Evolutionary conservation across 2,797 vertebrate genomes (phyloP).

Genomic region (Paramormyrops hopkinsi): DNA sequence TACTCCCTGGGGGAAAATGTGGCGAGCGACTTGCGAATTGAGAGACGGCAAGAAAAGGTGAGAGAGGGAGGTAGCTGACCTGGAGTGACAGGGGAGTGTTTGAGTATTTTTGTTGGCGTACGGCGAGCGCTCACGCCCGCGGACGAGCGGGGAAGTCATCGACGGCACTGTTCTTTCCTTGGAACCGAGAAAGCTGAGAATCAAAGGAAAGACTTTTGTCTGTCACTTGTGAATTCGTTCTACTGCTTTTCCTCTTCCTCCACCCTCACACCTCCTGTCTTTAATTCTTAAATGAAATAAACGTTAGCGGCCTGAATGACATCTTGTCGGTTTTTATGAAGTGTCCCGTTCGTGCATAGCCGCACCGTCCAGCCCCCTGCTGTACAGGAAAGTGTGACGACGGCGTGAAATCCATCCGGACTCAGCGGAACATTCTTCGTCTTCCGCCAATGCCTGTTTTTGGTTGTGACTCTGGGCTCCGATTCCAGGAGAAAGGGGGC

Average conservation of each 20-base stretch:
- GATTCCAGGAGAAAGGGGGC: not conserved
- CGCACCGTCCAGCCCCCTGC: not conserved
- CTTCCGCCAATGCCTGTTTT: not conserved
- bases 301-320: not conserved
- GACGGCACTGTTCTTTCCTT: not conserved
- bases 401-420: not conserved
- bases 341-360: not conserved
- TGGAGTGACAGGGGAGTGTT: not conserved
- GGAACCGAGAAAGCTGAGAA: not conserved
- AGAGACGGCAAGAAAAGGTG: not conserved
- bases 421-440: not conserved
- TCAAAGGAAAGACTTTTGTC: not conserved
- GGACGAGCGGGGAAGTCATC: not conserved
- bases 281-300: constrained; percentile 3
- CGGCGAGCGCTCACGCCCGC: too few species aligned
- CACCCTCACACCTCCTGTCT: not conserved
- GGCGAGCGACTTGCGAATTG: not conserved
- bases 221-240: not conserved
- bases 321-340: not conserved
- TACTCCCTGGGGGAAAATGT: not conserved
- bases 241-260: not conserved
- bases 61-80: not conserved
- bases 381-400: not conserved
- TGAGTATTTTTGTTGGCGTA: not conserved
- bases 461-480: not conserved